Percentiles rank a stretch among this genome's conserved stretches.
phyloP scores from a whole-genome alignment of 1,140 invertebrate genomes.

The Chionoecetes opilio region DNA sequence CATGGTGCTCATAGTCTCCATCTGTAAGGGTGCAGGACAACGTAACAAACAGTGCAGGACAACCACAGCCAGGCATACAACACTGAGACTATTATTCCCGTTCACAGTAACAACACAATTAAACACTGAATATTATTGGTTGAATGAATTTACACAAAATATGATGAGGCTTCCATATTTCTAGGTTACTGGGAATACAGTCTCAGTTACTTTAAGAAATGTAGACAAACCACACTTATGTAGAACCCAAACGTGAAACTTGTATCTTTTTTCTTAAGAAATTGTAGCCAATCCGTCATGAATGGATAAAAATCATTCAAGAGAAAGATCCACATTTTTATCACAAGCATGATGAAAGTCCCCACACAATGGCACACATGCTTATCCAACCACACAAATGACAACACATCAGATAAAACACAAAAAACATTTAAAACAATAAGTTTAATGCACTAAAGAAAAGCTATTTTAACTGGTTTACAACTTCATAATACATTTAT shows the following conservation, averaged over 20 bases:
- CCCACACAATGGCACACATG: neutral
- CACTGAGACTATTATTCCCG: slow-evolving; percentile 11
- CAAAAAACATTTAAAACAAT: neutral
- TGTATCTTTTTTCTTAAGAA: neutral
- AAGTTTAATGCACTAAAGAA: too few species aligned
- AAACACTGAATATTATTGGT: too few species aligned
- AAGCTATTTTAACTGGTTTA: too few species aligned
- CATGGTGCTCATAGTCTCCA: slow-evolving; percentile 81
- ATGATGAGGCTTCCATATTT: too few species aligned
- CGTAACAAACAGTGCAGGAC: slow-evolving; percentile 34
- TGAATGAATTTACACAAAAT: too few species aligned
- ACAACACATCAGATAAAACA: neutral
- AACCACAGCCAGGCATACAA: slow-evolving; percentile 6
- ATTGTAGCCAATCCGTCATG: neutral
- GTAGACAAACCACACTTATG: neutral
- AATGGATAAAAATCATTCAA: neutral
- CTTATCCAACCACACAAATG: neutral
- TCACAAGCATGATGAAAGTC: neutral
- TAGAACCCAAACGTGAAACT: neutral
- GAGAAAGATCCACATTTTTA: neutral
- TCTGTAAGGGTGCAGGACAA: slow-evolving; percentile 72
- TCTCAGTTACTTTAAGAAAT: neutral
- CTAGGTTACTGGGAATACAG: neutral
- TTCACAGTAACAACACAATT: neutral
- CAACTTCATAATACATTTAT: too few species aligned